Evolutionary conservation across 1,140 invertebrate species (phyloP), one percentile per base, ranked within the genome.

Genomic region (Diprion similis): DNA sequence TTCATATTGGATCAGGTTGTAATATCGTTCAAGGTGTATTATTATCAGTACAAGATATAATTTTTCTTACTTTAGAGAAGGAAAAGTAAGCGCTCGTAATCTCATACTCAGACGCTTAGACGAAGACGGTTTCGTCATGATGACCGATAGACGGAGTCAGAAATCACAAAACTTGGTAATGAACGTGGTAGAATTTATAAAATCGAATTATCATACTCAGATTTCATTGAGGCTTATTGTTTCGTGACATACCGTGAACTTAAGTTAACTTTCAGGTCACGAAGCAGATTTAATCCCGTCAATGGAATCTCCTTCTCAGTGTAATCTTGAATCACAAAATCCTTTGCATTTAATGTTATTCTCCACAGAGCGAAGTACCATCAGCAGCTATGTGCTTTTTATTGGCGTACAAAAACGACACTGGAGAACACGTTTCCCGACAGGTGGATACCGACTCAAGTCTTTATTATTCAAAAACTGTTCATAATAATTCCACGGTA

Each of bases 131-230:
- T 89, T 91, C 73, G 83, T 89, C 24, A 85, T 91, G 72, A 86
- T 87, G 51, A 89, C 90, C 0, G 88, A 90, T 59, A 81, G 74
- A 37, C 79, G 87, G 7, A 89, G 89, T 68, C 83, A 78, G 72
- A 91, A 91, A 82, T 73, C 82, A 6, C 78, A 83, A 4, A 82
- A 91, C 71, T 78, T 91, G 76, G 90, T 90, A 87, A 88, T 37
- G 6, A 37, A 37, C 24, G 1, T 37, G 24, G 24, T 37, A 3
- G 81, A 80, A 59, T 67, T 47, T 8, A 37, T 48, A 3, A 37
- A 3, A 51, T 45, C 15, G 9, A 65, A 66, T 18, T 13, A 71
- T 48, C 69, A 13, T 11, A 24, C 66, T 69, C 17, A 37, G 51
- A 46, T 68, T 9, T 46, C 1, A 73, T 8, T 46, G n/a, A 73